Percentiles rank a stretch among this genome's conserved stretches.
These are phyloP conservation scores for Phengaris arion DNA, from an alignment of 2,888 invertebrate species.

Conservation along the genomic window DNA sequence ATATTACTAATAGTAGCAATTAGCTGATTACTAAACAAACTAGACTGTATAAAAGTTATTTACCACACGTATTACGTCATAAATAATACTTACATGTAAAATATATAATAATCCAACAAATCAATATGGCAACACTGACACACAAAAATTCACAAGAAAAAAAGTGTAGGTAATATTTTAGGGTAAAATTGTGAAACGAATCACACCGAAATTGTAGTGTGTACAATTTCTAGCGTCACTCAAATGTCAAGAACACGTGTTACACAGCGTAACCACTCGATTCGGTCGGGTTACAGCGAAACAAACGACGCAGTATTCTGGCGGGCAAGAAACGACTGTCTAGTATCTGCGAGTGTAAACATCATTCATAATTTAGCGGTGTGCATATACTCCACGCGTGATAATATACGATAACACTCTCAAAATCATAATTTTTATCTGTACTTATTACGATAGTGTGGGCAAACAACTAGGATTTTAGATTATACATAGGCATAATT, in stretches of 20 bases:
- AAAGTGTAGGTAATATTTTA: background rate
- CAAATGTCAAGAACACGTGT: background rate
- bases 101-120: conserved; percentile 37
- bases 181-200: conserved; percentile 35
- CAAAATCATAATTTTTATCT: conserved; percentile 30
- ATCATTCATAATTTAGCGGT: conserved; percentile 14
- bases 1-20: background rate
- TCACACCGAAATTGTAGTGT: conserved; percentile 35
- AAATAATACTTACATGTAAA: conserved; percentile 35
- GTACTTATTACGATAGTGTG: conserved; percentile 23
- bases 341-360: conserved; percentile 18
- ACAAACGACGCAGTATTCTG: conserved; percentile 30
- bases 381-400: conserved; percentile 4
- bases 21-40: background rate
- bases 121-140: conserved; percentile 30
- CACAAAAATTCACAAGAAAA: conserved; percentile 30
- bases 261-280: conserved; percentile 31
- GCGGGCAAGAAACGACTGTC: conserved; percentile 34
- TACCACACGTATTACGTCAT: conserved; percentile 36
- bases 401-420: conserved; percentile 24
- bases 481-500: background rate
- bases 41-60: background rate
- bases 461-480: background rate
- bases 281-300: conserved; percentile 39
- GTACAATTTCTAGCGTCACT: conserved; percentile 30